Evolutionary conservation across 2,888 invertebrate genomes (phyloP).

Genomic region (Lepas anatifera): DNA sequence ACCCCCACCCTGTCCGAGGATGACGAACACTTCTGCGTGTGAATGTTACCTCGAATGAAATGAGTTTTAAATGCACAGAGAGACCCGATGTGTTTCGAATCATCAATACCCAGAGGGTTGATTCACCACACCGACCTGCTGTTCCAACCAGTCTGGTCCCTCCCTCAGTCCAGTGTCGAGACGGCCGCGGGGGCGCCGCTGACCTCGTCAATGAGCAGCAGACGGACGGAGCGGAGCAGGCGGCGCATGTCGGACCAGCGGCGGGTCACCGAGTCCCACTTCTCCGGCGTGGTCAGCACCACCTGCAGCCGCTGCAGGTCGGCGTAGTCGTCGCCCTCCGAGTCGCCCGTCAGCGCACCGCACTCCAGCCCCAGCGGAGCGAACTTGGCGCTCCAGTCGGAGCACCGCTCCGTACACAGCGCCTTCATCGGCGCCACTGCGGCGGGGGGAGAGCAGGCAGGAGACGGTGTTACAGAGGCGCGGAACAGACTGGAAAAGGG

Average conservation of each 20-base stretch:
- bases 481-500: too few relatives aligned
- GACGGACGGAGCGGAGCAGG: conserved; percentile 48
- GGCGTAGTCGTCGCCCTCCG: conserved; percentile 46
- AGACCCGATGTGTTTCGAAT: too few relatives aligned
- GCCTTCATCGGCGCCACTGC: conserved; percentile 71
- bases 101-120: too few relatives aligned
- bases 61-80: too few relatives aligned
- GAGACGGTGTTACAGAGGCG: too few relatives aligned
- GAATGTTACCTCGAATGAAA: too few relatives aligned
- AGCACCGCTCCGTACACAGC: conserved; percentile 54
- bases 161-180: too few relatives aligned
- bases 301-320: conserved; percentile 36
- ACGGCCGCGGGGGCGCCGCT: too few relatives aligned
- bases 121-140: too few relatives aligned
- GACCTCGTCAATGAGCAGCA: conserved; percentile 63
- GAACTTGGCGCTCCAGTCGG: conserved; percentile 62
- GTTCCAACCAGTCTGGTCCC: too few relatives aligned
- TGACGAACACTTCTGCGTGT: too few relatives aligned
- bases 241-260: conserved; percentile 54
- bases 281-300: conserved; percentile 70
- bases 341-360: conserved; percentile 63
- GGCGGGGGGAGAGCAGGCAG: not conserved
- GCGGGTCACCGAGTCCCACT: conserved; percentile 69
- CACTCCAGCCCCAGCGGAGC: conserved; percentile 46
- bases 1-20: too few relatives aligned